Percentiles rank a stretch among this genome's conserved stretches.
These are phyloP conservation scores for Scopus umbretta DNA, from an alignment of 2,113 vertebrate species.

Conservation along the genomic window DNA sequence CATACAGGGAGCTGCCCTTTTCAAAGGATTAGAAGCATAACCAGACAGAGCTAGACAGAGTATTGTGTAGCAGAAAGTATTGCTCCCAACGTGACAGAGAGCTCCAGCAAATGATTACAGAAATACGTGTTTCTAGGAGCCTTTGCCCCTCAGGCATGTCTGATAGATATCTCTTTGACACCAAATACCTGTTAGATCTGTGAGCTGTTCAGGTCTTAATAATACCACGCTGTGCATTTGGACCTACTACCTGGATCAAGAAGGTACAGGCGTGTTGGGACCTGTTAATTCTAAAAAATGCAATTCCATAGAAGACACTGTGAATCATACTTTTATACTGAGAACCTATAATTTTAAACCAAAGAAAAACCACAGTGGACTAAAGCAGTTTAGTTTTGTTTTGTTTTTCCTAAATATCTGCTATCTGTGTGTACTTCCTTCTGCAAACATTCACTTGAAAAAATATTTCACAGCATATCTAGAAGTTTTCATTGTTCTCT, in stretches of 20 bases:
- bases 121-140: background rate
- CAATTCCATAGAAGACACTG: background rate
- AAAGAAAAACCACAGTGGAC: background rate
- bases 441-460: background rate
- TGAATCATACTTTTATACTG: background rate
- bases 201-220: background rate
- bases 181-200: background rate
- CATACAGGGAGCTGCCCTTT: background rate
- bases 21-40: background rate
- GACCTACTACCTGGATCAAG: background rate
- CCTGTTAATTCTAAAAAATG: background rate
- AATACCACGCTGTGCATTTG: background rate
- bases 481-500: background rate
- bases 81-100: background rate
- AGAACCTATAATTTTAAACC: background rate
- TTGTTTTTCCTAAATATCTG: background rate
- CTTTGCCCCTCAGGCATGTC: background rate
- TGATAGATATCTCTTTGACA: background rate
- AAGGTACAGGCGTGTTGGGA: background rate
- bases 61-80: background rate
- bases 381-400: background rate
- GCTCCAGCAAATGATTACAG: background rate
- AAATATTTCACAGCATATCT: background rate
- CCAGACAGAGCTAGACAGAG: background rate
- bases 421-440: background rate